These are phyloP conservation scores for Meloe dianella DNA, from an alignment of 2,888 invertebrate genomes.

Conservation along the genomic window DNA sequence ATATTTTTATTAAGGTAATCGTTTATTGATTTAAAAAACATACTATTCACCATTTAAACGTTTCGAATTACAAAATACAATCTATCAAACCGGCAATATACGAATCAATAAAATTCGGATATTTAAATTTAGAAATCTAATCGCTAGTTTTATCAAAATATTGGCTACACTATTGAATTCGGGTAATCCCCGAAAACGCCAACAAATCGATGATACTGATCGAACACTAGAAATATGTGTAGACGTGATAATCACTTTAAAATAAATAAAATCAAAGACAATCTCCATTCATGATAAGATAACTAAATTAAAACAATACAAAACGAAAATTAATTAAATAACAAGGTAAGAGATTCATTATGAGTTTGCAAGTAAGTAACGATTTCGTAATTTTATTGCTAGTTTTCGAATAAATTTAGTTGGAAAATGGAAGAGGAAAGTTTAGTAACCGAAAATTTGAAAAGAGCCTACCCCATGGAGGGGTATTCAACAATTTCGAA, in stretches of 20 bases:
- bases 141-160: not conserved
- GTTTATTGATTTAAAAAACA: too few species aligned
- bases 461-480: conserved; percentile 17
- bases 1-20: not conserved
- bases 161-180: not conserved
- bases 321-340: not conserved
- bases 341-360: too few species aligned
- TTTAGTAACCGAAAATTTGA: not conserved
- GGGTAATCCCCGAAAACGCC: not conserved
- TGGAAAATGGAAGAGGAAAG: conserved; percentile 14
- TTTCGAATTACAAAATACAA: too few species aligned
- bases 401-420: not conserved
- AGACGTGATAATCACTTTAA: not conserved
- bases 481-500: conserved; percentile 14
- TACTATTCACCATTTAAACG: too few species aligned
- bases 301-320: not conserved
- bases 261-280: not conserved
- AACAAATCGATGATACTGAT: too few species aligned
- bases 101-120: too few species aligned
- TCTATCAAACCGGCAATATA: too few species aligned
- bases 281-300: not conserved
- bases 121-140: too few species aligned
- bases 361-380: not conserved
- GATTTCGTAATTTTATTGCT: not conserved
- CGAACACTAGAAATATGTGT: too few species aligned